Conservation (phyloP, 2,113 vertebrate species). For the Phrynosoma blainvillii region DNA sequence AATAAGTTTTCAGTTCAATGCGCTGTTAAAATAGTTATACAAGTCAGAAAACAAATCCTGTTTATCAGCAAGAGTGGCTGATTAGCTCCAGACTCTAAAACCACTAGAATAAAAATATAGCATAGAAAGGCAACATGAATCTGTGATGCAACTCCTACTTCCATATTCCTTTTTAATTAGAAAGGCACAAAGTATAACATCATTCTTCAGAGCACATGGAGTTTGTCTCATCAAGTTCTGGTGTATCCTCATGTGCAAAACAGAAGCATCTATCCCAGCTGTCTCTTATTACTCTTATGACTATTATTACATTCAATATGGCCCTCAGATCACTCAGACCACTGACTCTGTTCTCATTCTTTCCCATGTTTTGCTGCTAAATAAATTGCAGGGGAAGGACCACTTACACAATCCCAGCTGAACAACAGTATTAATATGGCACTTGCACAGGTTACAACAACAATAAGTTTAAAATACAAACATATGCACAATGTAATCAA, state of each 20-base stretch:
- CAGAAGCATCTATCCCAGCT: constrained; percentile 57
- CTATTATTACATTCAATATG: not conserved
- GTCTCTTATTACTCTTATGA: not conserved
- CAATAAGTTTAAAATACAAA: not conserved
- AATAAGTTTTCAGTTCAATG: not conserved
- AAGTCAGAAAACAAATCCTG: not conserved
- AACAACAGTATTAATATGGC: constrained; percentile 21
- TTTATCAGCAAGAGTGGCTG: not conserved
- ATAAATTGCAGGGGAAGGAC: constrained; percentile 33
- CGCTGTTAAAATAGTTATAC: not conserved
- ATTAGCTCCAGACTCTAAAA: constrained; percentile 15
- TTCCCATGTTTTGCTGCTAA: constrained; percentile 51
- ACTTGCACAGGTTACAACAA: not conserved
- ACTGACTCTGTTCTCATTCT: constrained; percentile 55
- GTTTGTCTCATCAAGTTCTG: constrained; percentile 40
- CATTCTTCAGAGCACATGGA: constrained; percentile 36
- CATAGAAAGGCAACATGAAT: constrained; percentile 9
- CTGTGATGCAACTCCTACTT: constrained; percentile 25
- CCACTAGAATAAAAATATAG: not conserved
- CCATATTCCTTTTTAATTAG: constrained; percentile 33
- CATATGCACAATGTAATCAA: not conserved
- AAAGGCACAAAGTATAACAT: constrained; percentile 17
- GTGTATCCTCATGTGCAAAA: constrained; percentile 49
- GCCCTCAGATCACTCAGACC: constrained; percentile 29
- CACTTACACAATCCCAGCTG: constrained; percentile 17